Base-by-base conservation (phyloP, 2,888 invertebrate genomes). In the Siphlonurus alternatus region DNA sequence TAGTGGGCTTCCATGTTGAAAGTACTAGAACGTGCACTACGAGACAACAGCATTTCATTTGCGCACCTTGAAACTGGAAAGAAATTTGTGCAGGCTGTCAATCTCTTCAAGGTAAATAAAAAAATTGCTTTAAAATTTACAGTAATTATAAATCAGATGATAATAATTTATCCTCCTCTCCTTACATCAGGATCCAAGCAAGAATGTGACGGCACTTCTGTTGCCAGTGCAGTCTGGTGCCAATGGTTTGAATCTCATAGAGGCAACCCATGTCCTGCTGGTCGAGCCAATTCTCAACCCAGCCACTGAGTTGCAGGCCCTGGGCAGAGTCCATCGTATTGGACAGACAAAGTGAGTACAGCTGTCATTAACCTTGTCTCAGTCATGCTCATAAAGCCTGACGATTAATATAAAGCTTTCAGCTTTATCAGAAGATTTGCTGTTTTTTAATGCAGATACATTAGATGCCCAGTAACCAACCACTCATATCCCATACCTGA, bases 241-340 rank as follows among this genome's bases (percentile, higher is more conserved):
- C 0, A 89, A 88, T 73, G 90, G 90, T 0, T 76, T 90, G 15
- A 90, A 90, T 75, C 75, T 90, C 61, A 83, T 84, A 25, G 89
- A 89, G 76, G 89, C 90, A 0, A 86, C 85, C 0, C 87, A 89
- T 74, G 84, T 89, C 0, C 78, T 90, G 61, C 76, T 90, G 23
- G 81, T 86, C 0, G 89, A 90, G 70, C 89, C 89, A 0, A 78
- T 87, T 54, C 75, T 89, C 20, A 87, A 88, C 74, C 82, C 83
- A 1, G 84, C 84, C 0, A 84, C 86, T 70, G 88, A 89, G 71
- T 74, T 83, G 18, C 89, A 90, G 76, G 89, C 89, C 1, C 82
- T 90, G 65, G 88, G 89, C 0, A 76, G 90, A 65, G 81, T 90
- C 18, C 87, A 89, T 76, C 80, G 90, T 53, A 88, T 90, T 68